Percentiles rank a stretch among this genome's conserved stretches.
These are phyloP conservation scores for Urosaurus nigricauda DNA, from an alignment of 2,797 vertebrate genomes.

Conservation along the genomic window DNA sequence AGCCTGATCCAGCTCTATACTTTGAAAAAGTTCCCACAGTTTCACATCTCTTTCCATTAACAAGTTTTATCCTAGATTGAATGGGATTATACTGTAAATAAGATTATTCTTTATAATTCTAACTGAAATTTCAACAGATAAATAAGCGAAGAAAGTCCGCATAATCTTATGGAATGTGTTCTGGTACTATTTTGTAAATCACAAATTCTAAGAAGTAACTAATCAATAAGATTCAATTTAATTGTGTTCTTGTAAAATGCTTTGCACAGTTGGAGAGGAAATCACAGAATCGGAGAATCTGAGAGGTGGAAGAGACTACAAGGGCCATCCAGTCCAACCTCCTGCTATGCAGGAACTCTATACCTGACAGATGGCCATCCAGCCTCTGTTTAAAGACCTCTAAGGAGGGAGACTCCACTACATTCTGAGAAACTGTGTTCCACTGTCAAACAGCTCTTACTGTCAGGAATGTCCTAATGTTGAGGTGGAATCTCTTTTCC, in stretches of 20 bases:
- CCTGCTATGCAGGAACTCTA: no score
- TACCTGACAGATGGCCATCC: no score
- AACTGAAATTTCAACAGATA: constrained; percentile 5
- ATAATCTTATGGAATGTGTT: not conserved
- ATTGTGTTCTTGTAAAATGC: not conserved
- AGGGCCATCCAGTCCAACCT: no score
- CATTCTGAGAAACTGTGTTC: no score
- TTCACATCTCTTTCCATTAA: not conserved
- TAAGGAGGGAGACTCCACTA: no score
- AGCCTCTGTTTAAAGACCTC: no score
- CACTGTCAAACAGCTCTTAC: no score
- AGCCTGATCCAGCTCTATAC: not conserved
- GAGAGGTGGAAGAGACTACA: no score
- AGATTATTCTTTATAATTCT: constrained; percentile 37
- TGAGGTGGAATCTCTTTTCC: no score
- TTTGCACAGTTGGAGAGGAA: not conserved
- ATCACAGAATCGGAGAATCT: no score
- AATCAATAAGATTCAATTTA: not conserved
- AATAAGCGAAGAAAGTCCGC: not conserved
- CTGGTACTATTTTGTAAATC: not conserved
- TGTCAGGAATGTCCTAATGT: no score
- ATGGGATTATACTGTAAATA: constrained; percentile 13
- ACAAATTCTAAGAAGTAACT: constrained; percentile 7
- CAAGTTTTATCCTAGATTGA: not conserved
- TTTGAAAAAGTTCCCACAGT: not conserved